A percentile compares a stretch with the other conserved stretches of the same genome.
Evolutionary conservation across 2,113 vertebrate species (phyloP).

Genomic region (Lagopus muta): DNA sequence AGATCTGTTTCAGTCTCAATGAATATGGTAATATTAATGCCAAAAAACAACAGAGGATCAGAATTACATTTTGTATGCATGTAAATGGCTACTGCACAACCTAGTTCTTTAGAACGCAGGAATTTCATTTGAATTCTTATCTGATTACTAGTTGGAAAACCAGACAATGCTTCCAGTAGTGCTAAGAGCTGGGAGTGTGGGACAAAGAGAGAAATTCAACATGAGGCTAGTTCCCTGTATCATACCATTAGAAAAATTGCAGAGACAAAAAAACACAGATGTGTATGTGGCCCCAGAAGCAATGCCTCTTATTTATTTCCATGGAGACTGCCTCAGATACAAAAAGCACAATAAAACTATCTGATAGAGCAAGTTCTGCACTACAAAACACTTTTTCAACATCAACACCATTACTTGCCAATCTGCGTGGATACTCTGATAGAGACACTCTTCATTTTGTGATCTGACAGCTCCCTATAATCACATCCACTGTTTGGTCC

Average conservation of each 20-base stretch:
- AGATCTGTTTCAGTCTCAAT: conserved; percentile 63
- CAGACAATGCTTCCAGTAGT: background rate
- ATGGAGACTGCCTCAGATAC: no score
- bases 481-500: no score
- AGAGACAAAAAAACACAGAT: background rate
- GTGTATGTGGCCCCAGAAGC: no score
- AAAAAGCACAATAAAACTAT: no score
- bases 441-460: no score
- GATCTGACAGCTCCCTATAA: no score
- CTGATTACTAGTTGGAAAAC: background rate
- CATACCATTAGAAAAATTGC: background rate
- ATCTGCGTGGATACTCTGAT: no score
- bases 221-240: background rate
- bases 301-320: no score
- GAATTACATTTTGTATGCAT: conserved; percentile 52
- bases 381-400: no score
- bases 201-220: background rate
- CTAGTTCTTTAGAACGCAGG: background rate
- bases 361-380: no score
- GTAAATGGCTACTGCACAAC: conserved; percentile 46
- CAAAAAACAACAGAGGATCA: conserved; percentile 52
- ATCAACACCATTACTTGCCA: no score
- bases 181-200: background rate
- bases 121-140: background rate
- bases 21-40: conserved; percentile 34